Base-by-base conservation (phyloP, 2,113 vertebrate species). In the Stegostoma tigrinum region DNA sequence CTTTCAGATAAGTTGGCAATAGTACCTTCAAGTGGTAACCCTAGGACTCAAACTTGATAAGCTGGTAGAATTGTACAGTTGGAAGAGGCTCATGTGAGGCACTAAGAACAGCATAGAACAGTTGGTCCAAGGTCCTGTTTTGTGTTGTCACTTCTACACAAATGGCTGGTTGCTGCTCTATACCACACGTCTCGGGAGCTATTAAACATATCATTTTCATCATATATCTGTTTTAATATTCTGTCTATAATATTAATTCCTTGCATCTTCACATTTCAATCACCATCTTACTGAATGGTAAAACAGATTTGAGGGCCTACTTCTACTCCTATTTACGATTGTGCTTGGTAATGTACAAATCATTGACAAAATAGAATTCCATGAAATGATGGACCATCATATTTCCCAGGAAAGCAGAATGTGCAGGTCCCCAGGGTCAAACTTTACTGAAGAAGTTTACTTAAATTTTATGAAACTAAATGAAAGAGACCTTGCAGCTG, bases 321-420 rank as follows among this genome's bases (percentile, higher is more conserved):
- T 61, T 61, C 55, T 12, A 7, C 55, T 61, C 55, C 0, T 30
- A 48, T 72, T 48, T 95, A 48, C 72, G 45, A 95, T 48, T 68
- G n/a, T 72, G 4, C 61, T 67, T 66, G 67, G 45, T 93, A 8
- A 15, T 38, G 3, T 38, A 19, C 30, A 38, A 2, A 67, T 66
- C 2, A 24, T 93, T 67, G 66, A 93, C 89, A 38, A 67, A 64
- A 93, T 5, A 66, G 61, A 85, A 85, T 66, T 38, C 52, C 90
- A 93, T 64, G 90, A n/a, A 93, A 61, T 66, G 61, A 93, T 38
- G 34, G 61, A 93, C 90, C 55, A 93, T 67, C 90, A 48, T 10
- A 48, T 38, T n/a, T 45, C 27, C 38, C 66, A 95, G 42, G 67
- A 68, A 23, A 70, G 66, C 38, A 15, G n/a, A 30, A 68, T 94